Evolutionary conservation across 2,113 vertebrate species (phyloP).

Genomic region (Trichechus manatus): DNA sequence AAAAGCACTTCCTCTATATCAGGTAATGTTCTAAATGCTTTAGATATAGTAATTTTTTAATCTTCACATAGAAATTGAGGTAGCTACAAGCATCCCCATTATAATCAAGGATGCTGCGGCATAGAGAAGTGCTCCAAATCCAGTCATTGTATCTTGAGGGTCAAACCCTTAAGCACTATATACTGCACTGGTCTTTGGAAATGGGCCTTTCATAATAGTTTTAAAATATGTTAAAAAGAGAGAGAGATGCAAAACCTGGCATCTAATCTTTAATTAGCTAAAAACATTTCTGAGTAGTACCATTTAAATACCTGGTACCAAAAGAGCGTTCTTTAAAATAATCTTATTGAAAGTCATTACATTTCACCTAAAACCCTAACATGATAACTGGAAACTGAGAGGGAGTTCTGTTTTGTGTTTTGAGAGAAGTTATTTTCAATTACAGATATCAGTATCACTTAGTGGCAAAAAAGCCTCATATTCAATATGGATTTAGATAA

Average conservation of each 20-base stretch:
- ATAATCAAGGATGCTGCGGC: neutral
- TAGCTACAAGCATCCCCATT: neutral
- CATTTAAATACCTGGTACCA: slow-evolving; percentile 28
- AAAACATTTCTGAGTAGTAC: slow-evolving; percentile 39
- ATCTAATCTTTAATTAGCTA: slow-evolving; percentile 43
- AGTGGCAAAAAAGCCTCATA: neutral
- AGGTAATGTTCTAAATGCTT: slow-evolving; percentile 10
- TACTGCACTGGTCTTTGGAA: slow-evolving; percentile 16
- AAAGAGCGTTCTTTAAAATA: slow-evolving; percentile 11
- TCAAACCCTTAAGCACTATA: neutral
- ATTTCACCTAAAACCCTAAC: slow-evolving; percentile 52
- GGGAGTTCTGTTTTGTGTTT: neutral
- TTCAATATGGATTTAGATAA: neutral
- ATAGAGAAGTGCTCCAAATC: neutral
- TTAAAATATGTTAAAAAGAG: neutral
- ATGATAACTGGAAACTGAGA: slow-evolving; percentile 31
- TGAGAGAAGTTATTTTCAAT: slow-evolving; percentile 26
- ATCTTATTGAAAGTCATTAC: neutral
- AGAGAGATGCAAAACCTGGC: neutral
- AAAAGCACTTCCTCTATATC: neutral
- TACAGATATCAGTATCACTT: neutral
- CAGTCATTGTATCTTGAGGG: neutral
- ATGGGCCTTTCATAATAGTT: neutral
- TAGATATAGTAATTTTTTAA: neutral
- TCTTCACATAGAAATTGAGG: neutral